Evolutionary conservation across 2,797 vertebrate genomes (phyloP).

Genomic region (Dermochelys coriacea): DNA sequence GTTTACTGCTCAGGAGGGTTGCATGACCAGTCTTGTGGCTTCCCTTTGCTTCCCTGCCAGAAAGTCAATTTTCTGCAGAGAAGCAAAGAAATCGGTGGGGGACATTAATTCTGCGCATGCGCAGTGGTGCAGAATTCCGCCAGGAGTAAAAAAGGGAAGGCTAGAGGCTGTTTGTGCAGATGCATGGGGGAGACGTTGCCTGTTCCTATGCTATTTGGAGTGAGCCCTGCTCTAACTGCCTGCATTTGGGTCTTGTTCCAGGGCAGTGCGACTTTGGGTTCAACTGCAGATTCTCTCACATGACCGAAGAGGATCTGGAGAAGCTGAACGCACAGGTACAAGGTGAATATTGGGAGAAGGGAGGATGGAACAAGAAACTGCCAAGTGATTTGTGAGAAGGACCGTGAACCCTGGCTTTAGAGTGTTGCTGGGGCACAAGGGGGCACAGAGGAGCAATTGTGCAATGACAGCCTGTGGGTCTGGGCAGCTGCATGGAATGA

Average conservation of each 20-base stretch:
- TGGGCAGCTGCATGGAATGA: not conserved
- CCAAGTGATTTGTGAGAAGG: not conserved
- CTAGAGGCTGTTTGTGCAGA: fast-evolving
- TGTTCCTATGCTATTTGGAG: too few species aligned
- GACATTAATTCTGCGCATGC: too few species aligned
- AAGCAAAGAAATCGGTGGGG: too few species aligned
- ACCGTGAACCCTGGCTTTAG: not conserved
- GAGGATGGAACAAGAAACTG: fast-evolving
- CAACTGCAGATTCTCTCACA: conserved; percentile 95
- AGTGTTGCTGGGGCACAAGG: fast-evolving
- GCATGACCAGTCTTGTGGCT: too few species aligned
- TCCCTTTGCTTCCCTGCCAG: too few species aligned
- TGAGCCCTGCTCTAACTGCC: fast-evolving
- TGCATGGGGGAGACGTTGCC: not conserved
- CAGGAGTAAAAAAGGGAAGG: too few species aligned
- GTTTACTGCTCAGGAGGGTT: too few species aligned
- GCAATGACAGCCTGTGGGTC: fast-evolving
- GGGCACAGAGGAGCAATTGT: fast-evolving
- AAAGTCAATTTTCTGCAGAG: too few species aligned
- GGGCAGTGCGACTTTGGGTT: conserved; percentile 94
- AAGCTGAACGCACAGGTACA: conserved; percentile 87
- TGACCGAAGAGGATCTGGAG: conserved; percentile 90
- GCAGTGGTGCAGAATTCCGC: too few species aligned
- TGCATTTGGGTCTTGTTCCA: conserved; percentile 57
- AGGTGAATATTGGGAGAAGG: conserved; percentile 78